These are phyloP conservation scores for Temnothorax curvispinosus DNA, from an alignment of 1,140 invertebrate species.

Conservation along the genomic window DNA sequence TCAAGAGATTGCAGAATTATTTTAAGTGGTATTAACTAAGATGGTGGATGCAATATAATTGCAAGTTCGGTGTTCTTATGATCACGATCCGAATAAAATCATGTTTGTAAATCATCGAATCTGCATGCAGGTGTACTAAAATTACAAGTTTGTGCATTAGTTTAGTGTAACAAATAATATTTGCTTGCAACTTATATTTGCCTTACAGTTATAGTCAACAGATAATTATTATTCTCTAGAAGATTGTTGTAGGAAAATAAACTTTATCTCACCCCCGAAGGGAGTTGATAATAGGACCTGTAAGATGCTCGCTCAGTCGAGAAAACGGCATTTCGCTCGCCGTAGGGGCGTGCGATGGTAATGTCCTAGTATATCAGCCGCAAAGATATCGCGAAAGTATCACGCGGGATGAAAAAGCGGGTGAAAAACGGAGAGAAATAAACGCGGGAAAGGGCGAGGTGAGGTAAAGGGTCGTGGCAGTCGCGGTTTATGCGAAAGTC, in stretches of 20 bases:
- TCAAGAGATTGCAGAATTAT: neutral
- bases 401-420: neutral
- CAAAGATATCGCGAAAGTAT: neutral
- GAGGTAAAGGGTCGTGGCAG: constrained; percentile 7
- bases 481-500: constrained; percentile 63
- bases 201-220: neutral
- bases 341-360: constrained; percentile 9
- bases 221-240: neutral
- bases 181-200: neutral
- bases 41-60: neutral
- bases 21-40: neutral
- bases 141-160: neutral
- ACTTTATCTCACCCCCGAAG: neutral
- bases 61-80: neutral
- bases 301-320: constrained; percentile 9
- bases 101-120: neutral
- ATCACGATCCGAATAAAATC: neutral
- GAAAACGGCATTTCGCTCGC: constrained; percentile 16
- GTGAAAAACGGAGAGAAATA: constrained; percentile 44
- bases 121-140: neutral
- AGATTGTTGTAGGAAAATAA: neutral
- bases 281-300: neutral
- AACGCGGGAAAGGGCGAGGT: neutral
- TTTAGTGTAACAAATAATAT: neutral
- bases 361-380: constrained; percentile 19